Conservation (phyloP, 2,888 invertebrate genomes). For the Homarus gammarus region DNA sequence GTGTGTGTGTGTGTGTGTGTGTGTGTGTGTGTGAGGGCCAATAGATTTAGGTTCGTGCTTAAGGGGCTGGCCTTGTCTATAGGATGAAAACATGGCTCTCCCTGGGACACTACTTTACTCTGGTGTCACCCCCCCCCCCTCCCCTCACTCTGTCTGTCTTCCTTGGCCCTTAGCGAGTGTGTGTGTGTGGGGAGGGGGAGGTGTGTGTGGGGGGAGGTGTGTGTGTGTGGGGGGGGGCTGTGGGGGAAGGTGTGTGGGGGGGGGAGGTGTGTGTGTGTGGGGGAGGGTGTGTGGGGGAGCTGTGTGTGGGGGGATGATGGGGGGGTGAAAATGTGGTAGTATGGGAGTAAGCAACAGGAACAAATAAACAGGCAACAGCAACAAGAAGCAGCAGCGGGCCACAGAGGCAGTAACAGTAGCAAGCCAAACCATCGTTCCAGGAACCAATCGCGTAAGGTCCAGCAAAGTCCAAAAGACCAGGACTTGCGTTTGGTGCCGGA, state of each 20-base stretch:
- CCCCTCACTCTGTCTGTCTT: conserved; percentile 21
- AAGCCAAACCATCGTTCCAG: too few relatives aligned
- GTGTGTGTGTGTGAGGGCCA: not conserved
- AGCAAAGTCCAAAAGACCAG: too few relatives aligned
- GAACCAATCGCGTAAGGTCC: too few relatives aligned
- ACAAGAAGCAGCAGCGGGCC: too few relatives aligned
- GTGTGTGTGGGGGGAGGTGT: too few relatives aligned
- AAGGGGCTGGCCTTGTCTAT: not conserved
- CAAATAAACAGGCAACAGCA: too few relatives aligned
- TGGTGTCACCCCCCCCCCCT: not conserved
- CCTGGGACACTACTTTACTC: conserved; percentile 16
- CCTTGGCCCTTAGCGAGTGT: not conserved
- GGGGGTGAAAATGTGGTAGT: not conserved
- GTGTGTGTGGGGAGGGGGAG: not conserved
- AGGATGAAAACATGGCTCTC: conserved; percentile 13
- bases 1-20: not conserved
- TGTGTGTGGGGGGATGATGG: not conserved
- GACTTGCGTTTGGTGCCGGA: too few relatives aligned
- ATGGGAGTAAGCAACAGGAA: not conserved
- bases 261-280: too few relatives aligned
- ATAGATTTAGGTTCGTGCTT: not conserved
- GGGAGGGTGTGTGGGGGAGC: not conserved
- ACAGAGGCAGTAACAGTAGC: not conserved
- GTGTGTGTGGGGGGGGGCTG: not conserved
- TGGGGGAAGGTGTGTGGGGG: not conserved